Evolutionary conservation across 1,140 invertebrate species (phyloP).

Genomic region (Trachelipus rathkii): DNA sequence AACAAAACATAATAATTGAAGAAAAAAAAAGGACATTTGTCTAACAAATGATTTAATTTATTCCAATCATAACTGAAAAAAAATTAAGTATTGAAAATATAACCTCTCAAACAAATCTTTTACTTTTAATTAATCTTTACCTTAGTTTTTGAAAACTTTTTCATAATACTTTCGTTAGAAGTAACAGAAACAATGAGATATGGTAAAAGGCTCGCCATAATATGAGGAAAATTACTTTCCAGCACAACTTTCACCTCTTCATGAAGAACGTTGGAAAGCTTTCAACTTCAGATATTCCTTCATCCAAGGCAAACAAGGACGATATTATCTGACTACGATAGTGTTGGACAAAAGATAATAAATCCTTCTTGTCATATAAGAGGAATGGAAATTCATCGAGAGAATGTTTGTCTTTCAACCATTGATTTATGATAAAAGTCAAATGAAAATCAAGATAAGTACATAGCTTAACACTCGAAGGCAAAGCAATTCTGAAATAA

Average conservation of each 20-base stretch:
- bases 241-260: neutral
- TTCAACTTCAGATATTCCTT: neutral
- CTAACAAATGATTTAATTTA: neutral
- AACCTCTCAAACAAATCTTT: conserved; percentile 2
- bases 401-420: neutral
- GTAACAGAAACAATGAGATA: neutral
- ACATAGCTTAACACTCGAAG: too few relatives aligned
- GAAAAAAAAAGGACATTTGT: too few relatives aligned
- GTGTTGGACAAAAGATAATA: neutral
- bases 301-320: neutral
- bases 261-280: neutral
- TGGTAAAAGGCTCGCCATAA: neutral
- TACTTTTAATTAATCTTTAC: neutral
- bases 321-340: neutral
- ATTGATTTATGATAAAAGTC: neutral
- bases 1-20: too few relatives aligned
- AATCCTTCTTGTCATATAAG: neutral
- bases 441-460: neutral
- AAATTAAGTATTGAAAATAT: too few relatives aligned
- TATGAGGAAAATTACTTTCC: neutral
- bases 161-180: neutral
- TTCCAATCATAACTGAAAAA: neutral
- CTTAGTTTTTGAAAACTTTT: neutral
- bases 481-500: too few relatives aligned
- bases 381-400: neutral